phyloP scores from a whole-genome alignment of 2,888 invertebrate species.

The Anagyrus pseudococci region DNA sequence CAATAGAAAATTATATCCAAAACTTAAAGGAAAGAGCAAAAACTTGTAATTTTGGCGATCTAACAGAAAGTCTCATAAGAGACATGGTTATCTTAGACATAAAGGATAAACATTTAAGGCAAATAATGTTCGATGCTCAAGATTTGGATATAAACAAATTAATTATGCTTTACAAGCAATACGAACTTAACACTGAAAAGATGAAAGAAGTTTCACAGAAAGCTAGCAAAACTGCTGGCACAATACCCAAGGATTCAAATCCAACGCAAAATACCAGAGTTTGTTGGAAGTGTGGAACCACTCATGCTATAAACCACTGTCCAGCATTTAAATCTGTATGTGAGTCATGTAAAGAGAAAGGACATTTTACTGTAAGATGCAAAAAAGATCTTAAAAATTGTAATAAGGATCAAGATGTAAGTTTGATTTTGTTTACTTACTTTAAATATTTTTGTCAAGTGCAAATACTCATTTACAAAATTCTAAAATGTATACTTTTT shows the following conservation, averaged over 20 bases:
- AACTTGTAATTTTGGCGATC: constrained; percentile 36
- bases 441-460: no score
- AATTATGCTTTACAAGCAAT: constrained; percentile 23
- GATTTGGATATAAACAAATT: constrained; percentile 28
- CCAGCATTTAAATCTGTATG: constrained; percentile 39
- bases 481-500: no score
- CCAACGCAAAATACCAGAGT: not conserved
- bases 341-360: constrained; percentile 37
- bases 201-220: constrained; percentile 23
- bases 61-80: constrained; percentile 30
- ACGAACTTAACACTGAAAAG: constrained; percentile 28
- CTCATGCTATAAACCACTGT: constrained; percentile 32
- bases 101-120: constrained; percentile 33
- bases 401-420: no score
- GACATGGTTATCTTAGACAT: constrained; percentile 37
- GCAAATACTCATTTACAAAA: no score
- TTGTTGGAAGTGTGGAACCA: constrained; percentile 37
- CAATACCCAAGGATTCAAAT: not conserved
- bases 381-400: no score
- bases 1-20: constrained; percentile 31
- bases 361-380: constrained; percentile 39
- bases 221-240: constrained; percentile 10
- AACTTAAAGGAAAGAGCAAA: constrained; percentile 34
- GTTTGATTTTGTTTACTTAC: no score
- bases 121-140: constrained; percentile 27